phyloP scores from a whole-genome alignment of 2,888 invertebrate species.

The Artemia sinica region DNA sequence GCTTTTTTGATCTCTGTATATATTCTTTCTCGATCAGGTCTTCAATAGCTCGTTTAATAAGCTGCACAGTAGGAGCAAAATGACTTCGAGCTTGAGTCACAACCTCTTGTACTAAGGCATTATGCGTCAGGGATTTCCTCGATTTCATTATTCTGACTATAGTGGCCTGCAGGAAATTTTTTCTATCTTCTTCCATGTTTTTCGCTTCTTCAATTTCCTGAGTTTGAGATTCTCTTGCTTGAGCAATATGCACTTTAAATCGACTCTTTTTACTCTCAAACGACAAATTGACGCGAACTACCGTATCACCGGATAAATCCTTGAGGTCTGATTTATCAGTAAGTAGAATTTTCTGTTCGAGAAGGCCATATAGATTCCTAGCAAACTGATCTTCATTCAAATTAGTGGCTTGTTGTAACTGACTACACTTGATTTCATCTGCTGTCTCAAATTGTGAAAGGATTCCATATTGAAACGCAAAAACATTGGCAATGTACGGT shows the following conservation, averaged over 20 bases:
- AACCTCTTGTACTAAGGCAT: slow-evolving; percentile 70
- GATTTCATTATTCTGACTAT: slow-evolving; percentile 89
- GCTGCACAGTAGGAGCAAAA: slow-evolving; percentile 84
- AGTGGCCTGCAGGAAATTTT: slow-evolving; percentile 61
- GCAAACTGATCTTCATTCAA: slow-evolving; percentile 62
- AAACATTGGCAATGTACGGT: slow-evolving; percentile 68
- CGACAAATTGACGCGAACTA: slow-evolving; percentile 54
- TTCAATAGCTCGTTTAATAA: slow-evolving; percentile 98
- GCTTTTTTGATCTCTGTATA: slow-evolving; percentile 76
- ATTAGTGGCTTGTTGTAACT: slow-evolving; percentile 54
- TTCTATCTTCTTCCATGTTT: slow-evolving; percentile 82
- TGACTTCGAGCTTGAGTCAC: slow-evolving; percentile 71
- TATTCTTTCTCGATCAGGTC: slow-evolving; percentile 96
- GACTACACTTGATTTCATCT: slow-evolving; percentile 47
- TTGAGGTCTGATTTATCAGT: slow-evolving; percentile 35
- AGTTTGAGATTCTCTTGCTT: slow-evolving; percentile 61
- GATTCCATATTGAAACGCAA: slow-evolving; percentile 73
- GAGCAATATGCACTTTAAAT: slow-evolving; percentile 58
- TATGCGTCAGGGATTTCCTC: slow-evolving; percentile 70
- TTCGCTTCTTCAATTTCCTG: slow-evolving; percentile 55
- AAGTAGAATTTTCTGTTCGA: slow-evolving; percentile 63
- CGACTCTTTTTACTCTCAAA: slow-evolving; percentile 80
- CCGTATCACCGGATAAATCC: slow-evolving; percentile 30
- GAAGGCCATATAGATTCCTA: slow-evolving; percentile 62
- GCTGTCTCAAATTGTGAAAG: slow-evolving; percentile 57